These are phyloP conservation scores for Spermophilus dauricus DNA, from an alignment of 2,113 vertebrate genomes.

Conservation along the genomic window DNA sequence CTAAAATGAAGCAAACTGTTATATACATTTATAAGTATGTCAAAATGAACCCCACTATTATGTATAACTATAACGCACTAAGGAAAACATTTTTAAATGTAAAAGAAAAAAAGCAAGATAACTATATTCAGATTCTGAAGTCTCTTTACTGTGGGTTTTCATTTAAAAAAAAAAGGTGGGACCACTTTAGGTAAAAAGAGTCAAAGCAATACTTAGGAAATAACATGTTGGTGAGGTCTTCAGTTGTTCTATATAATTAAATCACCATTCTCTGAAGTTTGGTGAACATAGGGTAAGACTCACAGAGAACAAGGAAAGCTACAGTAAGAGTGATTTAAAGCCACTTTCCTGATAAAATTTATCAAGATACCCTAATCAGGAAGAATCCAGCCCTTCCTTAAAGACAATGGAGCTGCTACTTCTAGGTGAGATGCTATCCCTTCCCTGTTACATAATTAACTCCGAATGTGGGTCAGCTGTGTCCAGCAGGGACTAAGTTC, in stretches of 20 bases:
- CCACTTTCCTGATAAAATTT: not conserved
- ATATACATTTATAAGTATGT: no score
- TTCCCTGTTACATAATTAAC: not conserved
- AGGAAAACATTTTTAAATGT: no score
- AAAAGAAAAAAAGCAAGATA: no score
- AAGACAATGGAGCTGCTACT: not conserved
- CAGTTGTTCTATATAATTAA: not conserved
- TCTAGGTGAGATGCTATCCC: not conserved
- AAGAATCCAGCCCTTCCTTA: not conserved
- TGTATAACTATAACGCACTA: no score
- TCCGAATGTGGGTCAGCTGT: not conserved
- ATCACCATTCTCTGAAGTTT: not conserved
- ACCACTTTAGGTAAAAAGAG: constrained; percentile 25
- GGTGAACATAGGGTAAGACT: not conserved
- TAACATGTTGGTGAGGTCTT: not conserved
- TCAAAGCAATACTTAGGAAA: constrained; percentile 12
- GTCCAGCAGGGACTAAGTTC: not conserved
- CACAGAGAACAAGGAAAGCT: constrained; percentile 9
- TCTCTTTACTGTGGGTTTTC: no score
- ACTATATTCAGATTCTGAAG: no score
- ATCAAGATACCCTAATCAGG: not conserved
- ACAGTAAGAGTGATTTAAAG: not conserved
- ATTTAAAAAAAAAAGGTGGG: not conserved
- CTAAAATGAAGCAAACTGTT: no score
- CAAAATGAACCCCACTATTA: no score